phyloP scores from a whole-genome alignment of 1,140 invertebrate species.

The Coboldia fuscipes region DNA sequence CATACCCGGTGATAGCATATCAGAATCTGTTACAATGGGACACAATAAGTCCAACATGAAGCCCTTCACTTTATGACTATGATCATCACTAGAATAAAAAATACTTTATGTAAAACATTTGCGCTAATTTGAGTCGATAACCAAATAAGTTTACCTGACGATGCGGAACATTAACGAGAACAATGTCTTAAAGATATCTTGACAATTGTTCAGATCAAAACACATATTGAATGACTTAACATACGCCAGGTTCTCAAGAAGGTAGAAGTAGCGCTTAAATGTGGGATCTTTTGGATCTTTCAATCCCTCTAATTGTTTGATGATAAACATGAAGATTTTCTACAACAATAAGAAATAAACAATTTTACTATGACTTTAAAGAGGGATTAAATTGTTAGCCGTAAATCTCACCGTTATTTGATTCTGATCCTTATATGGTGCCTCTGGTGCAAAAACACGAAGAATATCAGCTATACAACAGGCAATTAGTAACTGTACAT shows the following conservation, averaged over 20 bases:
- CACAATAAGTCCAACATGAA: constrained; percentile 91
- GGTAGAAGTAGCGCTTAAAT: constrained; percentile 95
- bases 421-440: constrained; percentile 87
- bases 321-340: constrained; percentile 90
- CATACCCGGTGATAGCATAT: constrained; percentile 82
- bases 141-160: constrained; percentile 83
- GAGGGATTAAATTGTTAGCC: background rate
- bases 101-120: no score
- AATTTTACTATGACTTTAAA: constrained; percentile 3
- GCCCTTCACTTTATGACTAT: constrained; percentile 85
- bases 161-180: constrained; percentile 94
- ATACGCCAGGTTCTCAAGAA: constrained; percentile 87
- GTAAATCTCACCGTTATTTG: constrained; percentile 49
- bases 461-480: constrained; percentile 96
- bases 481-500: constrained; percentile 85
- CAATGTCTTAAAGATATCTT: constrained; percentile 86
- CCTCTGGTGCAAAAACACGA: constrained; percentile 94
- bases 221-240: constrained; percentile 99
- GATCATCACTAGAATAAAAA: constrained; percentile 59
- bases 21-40: constrained; percentile 86
- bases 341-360: constrained; percentile 19
- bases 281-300: constrained; percentile 93
- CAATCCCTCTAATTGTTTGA: constrained; percentile 79
- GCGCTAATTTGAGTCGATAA: no score
- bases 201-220: constrained; percentile 91